Percentiles rank a stretch among this genome's conserved stretches.
Evolutionary conservation across 2,888 invertebrate species (phyloP).

Genomic region (Orchesellides sinensis): DNA sequence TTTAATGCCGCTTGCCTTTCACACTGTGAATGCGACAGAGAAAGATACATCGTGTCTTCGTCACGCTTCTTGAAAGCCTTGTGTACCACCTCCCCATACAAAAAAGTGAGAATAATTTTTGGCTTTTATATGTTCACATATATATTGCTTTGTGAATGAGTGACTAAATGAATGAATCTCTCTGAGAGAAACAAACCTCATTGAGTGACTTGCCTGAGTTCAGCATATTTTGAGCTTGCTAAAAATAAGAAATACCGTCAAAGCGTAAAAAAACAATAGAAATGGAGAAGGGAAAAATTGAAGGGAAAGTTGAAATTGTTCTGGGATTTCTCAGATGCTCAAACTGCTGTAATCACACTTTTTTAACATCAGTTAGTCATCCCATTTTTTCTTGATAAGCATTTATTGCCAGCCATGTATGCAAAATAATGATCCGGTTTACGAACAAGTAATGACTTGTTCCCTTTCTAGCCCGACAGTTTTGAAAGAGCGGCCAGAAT

Average conservation of each 20-base stretch:
- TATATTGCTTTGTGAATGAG: slow-evolving; percentile 13
- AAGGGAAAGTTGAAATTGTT: slow-evolving; percentile 37
- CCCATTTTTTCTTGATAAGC: not conserved
- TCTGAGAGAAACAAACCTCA: slow-evolving; percentile 15
- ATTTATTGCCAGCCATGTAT: not conserved
- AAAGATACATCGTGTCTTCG: slow-evolving; percentile 25
- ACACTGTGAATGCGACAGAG: slow-evolving; percentile 12
- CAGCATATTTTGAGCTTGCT: slow-evolving; percentile 33
- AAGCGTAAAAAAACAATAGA: slow-evolving; percentile 25
- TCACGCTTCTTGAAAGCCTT: slow-evolving; percentile 37
- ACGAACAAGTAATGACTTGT: slow-evolving; percentile 2
- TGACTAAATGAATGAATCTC: slow-evolving; percentile 15
- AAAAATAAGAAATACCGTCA: slow-evolving; percentile 28
- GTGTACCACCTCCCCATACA: not conserved
- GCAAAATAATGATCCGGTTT: slow-evolving; percentile 23
- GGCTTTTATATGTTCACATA: too few species aligned
- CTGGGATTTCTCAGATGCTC: slow-evolving; percentile 35
- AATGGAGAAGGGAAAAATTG: slow-evolving; percentile 6
- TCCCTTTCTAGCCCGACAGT: too few species aligned
- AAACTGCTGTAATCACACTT: slow-evolving; percentile 26
- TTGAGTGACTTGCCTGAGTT: slow-evolving; percentile 50
- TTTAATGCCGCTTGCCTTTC: not conserved
- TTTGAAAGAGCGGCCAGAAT: too few species aligned
- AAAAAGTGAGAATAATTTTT: slow-evolving; percentile 7
- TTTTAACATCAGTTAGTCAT: not conserved